A percentile compares a stretch with the other conserved stretches of the same genome.
Evolutionary conservation across 2,113 vertebrate species (phyloP).

Genomic region (Esox niger): DNA sequence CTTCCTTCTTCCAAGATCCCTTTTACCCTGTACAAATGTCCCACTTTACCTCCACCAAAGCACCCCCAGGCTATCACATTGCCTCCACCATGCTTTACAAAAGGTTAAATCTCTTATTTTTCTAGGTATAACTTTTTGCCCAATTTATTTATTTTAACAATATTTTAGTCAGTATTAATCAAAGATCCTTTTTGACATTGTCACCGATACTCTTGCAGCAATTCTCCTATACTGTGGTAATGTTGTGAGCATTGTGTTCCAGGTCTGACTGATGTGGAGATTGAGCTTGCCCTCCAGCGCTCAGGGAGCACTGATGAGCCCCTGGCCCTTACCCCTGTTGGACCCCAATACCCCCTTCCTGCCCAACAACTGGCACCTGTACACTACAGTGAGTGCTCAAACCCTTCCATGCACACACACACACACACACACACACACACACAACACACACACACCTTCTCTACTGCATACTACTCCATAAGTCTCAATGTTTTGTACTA

Average conservation of each 20-base stretch:
- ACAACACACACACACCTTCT: constrained; percentile 1
- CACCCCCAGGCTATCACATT: no score
- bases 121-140: no score
- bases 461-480: background rate
- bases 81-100: no score
- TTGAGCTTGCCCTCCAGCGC: constrained; percentile 91
- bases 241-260: constrained; percentile 19
- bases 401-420: background rate
- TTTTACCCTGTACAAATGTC: no score
- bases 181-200: no score
- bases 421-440: background rate
- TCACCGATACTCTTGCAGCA: no score
- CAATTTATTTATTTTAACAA: no score
- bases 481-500: background rate
- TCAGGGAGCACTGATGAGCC: constrained; percentile 82
- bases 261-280: constrained; percentile 94
- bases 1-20: no score
- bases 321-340: constrained; percentile 59
- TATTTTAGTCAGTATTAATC: no score
- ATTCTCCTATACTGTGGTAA: no score
- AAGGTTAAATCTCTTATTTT: no score
- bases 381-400: constrained; percentile 78
- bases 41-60: no score
- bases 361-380: constrained; percentile 68
- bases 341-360: constrained; percentile 66